These are phyloP conservation scores for Scomber scombrus DNA, from an alignment of 2,113 vertebrate species.

Conservation along the genomic window DNA sequence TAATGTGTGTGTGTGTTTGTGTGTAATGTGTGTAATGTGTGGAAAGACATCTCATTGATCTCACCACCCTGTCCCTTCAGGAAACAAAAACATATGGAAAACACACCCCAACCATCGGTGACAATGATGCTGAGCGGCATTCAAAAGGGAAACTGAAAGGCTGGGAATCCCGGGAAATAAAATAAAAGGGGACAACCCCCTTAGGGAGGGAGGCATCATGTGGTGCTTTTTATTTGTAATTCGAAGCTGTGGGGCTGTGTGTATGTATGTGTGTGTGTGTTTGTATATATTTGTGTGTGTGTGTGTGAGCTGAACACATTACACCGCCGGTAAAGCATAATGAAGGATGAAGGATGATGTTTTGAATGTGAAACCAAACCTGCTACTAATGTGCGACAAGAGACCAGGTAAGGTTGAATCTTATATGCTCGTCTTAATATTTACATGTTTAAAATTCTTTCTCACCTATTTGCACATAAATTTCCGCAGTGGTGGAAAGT, in stretches of 20 bases:
- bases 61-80: conserved; percentile 10
- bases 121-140: not conserved
- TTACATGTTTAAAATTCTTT: not conserved
- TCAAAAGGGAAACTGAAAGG: conserved; percentile 45
- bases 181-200: conserved; percentile 35
- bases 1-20: not conserved
- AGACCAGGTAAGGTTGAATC: conserved; percentile 52
- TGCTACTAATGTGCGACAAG: not conserved
- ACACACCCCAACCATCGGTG: not conserved
- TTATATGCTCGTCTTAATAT: not conserved
- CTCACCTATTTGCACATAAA: no score
- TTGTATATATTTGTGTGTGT: conserved; percentile 5
- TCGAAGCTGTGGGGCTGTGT: not conserved
- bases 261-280: not conserved
- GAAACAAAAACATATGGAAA: not conserved
- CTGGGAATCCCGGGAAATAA: conserved; percentile 61
- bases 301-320: conserved; percentile 13
- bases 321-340: conserved; percentile 39
- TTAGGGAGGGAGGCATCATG: not conserved
- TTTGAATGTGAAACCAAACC: conserved; percentile 52
- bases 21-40: no score
- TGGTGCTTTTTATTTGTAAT: conserved; percentile 1
- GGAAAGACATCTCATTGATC: not conserved
- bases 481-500: not conserved
- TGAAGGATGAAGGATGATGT: conserved; percentile 33